Evolutionary conservation across 1,140 invertebrate species (phyloP), one percentile per base, ranked within the genome.

Genomic region (Sarcophaga peregrina): DNA sequence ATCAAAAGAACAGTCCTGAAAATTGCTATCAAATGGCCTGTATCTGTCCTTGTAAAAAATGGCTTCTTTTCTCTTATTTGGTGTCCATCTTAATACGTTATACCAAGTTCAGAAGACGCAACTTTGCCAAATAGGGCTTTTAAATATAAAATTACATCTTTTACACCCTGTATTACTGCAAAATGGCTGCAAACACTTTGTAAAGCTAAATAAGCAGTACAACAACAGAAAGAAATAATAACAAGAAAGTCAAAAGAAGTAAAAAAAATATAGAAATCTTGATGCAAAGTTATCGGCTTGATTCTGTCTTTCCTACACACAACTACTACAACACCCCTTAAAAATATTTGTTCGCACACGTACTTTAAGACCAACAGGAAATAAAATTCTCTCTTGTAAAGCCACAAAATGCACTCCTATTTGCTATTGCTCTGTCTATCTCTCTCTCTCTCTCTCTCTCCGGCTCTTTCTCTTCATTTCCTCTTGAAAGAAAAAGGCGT

Each of bases 271-370:
- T 37, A 72, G 62, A 20, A 9, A 20, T 25, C 62, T 72, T 72
- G 17, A 72, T 25, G 62, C 62, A 52, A 78, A 78, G 46, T 78
- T 78, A 78, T 78, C 75, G 75, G 75, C 75, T 78, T 72, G 20
- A 6, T 8, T 72, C 10, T n/a, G 62, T 54, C 10, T 72, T 72
- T 72, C 7, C 9, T 72, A 37, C 25, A 37, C 25, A 37, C 25
- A 37, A 37, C 25, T 2, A 37, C 25, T 37, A n/a, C n/a, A 4
- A 37, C 25, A 8, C 20, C 58, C 8, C 20, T 6, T 72, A 20
- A 9, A 6, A 20, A 54, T 1, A 15, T 54, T 54, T 54, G 9
- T 54, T 54, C 15, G 52, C 52, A 10, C 10, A 54, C 9, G 52
- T 54, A 11, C 9, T 10, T 10, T 54, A 54, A 11, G 52, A 54